Evolutionary conservation across 2,113 vertebrate genomes (phyloP).

Genomic region (Neomonachus schauinslandi): DNA sequence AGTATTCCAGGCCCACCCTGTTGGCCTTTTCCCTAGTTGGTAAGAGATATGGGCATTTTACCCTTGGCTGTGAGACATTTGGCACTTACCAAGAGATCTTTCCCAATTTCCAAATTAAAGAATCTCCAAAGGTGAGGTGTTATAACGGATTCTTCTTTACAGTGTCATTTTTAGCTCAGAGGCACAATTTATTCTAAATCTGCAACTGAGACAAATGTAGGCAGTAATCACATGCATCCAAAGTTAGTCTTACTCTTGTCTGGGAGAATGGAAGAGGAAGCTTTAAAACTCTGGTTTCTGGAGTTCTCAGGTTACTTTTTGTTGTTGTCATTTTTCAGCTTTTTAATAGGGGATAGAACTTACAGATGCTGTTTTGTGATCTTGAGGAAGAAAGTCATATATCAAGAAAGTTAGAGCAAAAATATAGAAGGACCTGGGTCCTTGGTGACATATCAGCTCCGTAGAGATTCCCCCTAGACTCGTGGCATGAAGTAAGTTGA

Average conservation of each 20-base stretch:
- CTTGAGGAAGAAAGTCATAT: neutral
- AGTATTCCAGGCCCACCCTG: neutral
- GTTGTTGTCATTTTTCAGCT: neutral
- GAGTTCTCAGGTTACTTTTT: neutral
- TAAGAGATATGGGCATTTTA: neutral
- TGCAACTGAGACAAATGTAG: neutral
- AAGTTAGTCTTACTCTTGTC: neutral
- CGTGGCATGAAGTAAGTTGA: neutral
- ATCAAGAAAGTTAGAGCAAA: neutral
- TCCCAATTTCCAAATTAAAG: neutral
- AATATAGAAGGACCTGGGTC: neutral
- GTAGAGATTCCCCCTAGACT: neutral
- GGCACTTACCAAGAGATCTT: neutral
- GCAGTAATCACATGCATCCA: neutral
- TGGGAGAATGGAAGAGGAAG: neutral
- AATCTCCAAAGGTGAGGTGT: neutral
- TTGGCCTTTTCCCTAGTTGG: neutral
- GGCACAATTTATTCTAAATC: neutral
- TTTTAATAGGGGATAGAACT: neutral
- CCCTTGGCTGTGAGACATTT: neutral
- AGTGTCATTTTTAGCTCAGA: neutral
- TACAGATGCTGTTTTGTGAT: neutral
- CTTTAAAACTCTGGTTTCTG: constrained; percentile 27
- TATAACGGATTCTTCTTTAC: neutral
- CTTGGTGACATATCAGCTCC: neutral